Evolutionary conservation across 2,797 vertebrate genomes (phyloP).

Genomic region (Eulemur albifrons): DNA sequence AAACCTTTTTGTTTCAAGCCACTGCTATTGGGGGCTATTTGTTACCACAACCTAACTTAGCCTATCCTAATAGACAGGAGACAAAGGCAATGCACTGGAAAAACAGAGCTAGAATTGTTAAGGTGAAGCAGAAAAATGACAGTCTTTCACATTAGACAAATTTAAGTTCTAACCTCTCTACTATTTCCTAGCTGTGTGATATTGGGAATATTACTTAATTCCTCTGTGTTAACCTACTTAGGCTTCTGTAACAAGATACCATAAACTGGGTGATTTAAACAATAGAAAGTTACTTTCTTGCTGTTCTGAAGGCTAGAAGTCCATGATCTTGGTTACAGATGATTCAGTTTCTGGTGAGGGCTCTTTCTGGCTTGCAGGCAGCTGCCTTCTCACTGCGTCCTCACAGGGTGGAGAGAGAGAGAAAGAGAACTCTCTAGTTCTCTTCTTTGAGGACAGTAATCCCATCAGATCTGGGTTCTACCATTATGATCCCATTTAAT

Average conservation of each 20-base stretch:
- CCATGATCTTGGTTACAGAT: neutral
- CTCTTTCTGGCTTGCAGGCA: neutral
- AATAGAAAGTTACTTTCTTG: neutral
- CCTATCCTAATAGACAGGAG: neutral
- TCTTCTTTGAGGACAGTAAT: neutral
- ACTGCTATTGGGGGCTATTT: neutral
- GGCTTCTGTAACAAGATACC: neutral
- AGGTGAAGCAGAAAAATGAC: neutral
- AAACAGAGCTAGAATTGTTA: neutral
- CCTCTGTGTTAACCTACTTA: neutral
- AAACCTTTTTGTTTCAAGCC: neutral
- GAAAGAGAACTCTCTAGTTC: too few relatives aligned
- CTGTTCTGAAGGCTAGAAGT: neutral
- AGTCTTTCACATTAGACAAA: neutral
- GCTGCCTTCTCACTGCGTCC: neutral
- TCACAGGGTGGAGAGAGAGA: neutral
- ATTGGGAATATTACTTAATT: neutral
- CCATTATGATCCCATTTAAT: neutral
- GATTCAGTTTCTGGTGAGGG: neutral
- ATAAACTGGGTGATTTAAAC: neutral
- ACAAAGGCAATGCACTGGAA: neutral
- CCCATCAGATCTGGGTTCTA: neutral
- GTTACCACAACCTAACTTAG: neutral
- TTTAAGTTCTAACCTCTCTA: neutral
- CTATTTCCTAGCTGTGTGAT: neutral